Evolutionary conservation across 2,888 invertebrate genomes (phyloP).

Genomic region (Caradrina clavipalpis): DNA sequence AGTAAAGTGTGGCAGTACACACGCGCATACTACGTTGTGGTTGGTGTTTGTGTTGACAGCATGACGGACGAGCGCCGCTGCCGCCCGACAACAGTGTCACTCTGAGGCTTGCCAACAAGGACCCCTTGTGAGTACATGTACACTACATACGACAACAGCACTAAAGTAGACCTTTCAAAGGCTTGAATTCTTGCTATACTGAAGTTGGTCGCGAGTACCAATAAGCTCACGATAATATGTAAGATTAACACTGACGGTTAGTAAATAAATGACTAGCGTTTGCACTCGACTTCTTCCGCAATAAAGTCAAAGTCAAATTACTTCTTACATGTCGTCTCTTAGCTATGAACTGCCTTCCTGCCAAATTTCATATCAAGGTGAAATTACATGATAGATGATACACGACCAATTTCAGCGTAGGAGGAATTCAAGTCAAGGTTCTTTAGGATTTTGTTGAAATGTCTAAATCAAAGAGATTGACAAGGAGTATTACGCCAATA

Average conservation of each 20-base stretch:
- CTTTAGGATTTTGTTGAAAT: not conserved
- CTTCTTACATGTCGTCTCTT: too few relatives aligned
- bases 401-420: not conserved
- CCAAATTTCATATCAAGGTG: too few relatives aligned
- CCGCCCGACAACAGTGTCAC: constrained; percentile 73
- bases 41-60: constrained; percentile 86
- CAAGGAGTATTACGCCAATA: not conserved
- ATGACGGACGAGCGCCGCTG: constrained; percentile 76
- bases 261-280: too few relatives aligned
- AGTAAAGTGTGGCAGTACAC: constrained; percentile 63
- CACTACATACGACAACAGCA: constrained; percentile 8
- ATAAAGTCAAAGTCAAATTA: too few relatives aligned
- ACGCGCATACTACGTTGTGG: constrained; percentile 72
- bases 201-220: not conserved
- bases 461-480: not conserved
- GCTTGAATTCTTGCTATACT: not conserved
- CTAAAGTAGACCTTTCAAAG: not conserved
- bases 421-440: constrained; percentile 3
- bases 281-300: too few relatives aligned
- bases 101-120: constrained; percentile 62
- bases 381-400: too few relatives aligned
- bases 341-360: too few relatives aligned
- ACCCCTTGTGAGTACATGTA: constrained; percentile 74
- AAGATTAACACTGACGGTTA: too few relatives aligned
- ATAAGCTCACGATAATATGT: not conserved